Evolutionary conservation across 2,113 vertebrate species (phyloP), one percentile per base, ranked within the genome.

Genomic region (Aramus guarauna): DNA sequence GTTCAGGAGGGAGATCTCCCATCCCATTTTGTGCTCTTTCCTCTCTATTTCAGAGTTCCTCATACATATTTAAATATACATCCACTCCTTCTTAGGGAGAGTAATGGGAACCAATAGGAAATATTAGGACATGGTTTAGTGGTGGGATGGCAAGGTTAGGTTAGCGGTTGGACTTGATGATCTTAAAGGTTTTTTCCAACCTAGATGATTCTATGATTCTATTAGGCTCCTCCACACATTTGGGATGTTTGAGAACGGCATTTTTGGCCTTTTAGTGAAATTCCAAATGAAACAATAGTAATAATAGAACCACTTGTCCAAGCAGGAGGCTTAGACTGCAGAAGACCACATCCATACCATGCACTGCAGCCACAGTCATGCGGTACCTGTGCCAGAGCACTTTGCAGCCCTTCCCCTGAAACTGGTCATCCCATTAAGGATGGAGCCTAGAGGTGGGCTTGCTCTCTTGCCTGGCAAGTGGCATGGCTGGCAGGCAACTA

Each of bases 381-480:
- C 79, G 74, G 21, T 4, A 11, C 15, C 26, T 34, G 17, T 32
- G 24, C 26, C 26, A 53, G 26, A 53, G 26, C 9, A 23, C 18
- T 34, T 19, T 30, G n/a, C 30, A 76, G 36, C 22, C 9, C 52
- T 76, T 68, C 48, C 34, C 67, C 16, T 29, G n/a, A 14, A 58
- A 74, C 0, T 58, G 48, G 30, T 27, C 1, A 0, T 32, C 23
- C 18, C 55, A 23, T 2, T n/a, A 30, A 39, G 34, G 6, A 48
- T 41, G 23, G 22, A 71, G 47, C 29, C 45, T 18, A 15, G 7
- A 32, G 17, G 14, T 62, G 39, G 71, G 45, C 23, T 67, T 0
- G 0, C 39, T 69, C 23, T 50, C 63, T 39, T n/a, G 10, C 5
- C 63, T 91, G 48, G 39, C 15, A 69, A 29, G 21, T 53, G 41